These are phyloP conservation scores for Aelia acuminata DNA, from an alignment of 2,888 invertebrate species.

Conservation along the genomic window DNA sequence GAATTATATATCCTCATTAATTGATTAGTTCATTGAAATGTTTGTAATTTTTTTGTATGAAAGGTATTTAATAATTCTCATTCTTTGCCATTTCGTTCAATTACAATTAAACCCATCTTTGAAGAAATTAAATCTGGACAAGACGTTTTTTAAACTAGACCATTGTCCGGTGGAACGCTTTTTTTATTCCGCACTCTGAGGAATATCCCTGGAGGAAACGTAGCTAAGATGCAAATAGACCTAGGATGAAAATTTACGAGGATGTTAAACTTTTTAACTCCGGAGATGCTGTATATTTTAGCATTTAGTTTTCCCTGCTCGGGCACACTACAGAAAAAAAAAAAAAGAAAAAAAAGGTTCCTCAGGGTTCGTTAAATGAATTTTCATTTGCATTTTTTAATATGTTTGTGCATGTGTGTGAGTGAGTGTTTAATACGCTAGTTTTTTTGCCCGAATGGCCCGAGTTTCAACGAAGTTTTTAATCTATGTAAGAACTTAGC, in stretches of 20 bases:
- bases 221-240: constrained; percentile 40
- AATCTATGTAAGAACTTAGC: background rate
- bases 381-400: background rate
- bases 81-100: too few relatives aligned
- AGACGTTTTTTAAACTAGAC: background rate
- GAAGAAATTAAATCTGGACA: background rate
- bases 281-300: constrained; percentile 37
- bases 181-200: background rate
- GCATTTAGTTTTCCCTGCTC: background rate
- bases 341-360: background rate
- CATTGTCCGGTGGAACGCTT: background rate
- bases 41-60: too few relatives aligned
- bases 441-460: background rate
- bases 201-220: background rate
- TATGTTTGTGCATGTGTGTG: background rate
- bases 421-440: background rate
- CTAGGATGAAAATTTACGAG: constrained; percentile 46
- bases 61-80: too few relatives aligned
- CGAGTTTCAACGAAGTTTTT: background rate
- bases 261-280: constrained; percentile 45
- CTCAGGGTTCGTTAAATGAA: constrained; percentile 40
- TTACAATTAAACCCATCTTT: background rate
- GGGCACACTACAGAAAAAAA: background rate
- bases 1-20: too few relatives aligned
- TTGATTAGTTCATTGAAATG: too few relatives aligned